Base-by-base conservation (phyloP, 2,888 invertebrate genomes). In the Polydrusus pterygomalis region DNA sequence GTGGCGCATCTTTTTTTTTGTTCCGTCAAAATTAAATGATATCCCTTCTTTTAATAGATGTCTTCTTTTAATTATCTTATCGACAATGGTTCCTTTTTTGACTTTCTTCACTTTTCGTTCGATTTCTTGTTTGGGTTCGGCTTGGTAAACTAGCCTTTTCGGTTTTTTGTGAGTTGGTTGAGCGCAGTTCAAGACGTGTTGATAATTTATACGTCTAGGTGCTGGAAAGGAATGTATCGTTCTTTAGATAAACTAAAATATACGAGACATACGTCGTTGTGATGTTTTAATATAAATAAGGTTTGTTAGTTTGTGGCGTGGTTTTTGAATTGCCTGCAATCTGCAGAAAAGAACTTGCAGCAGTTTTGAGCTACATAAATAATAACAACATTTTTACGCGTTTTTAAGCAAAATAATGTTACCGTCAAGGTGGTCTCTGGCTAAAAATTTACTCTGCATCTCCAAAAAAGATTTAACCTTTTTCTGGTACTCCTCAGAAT, bases 111-210 rank as follows among this genome's bases (percentile, higher is more conserved):
- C 40, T 34, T 45, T 58, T 18, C 13, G 20, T 58, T 30, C 45
- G 8, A n/a, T 49, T 30, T 43, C 40, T 34, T 34, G 9, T 34
- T 7, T 34, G 5, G 3, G 25, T 60, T 58, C 60, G 10, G n/a
- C 49, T 13, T 51, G 38, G 25, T 1, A 17, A 18, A 17, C 17
- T 30, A 9, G 43, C 0, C 34, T 47, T 63, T 74, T 74, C 38
- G 38, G 13, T 38, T 74, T 65, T 51, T n/a, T 73, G 0, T 56
- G 63, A 1, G 65, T 30, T 1, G 80, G 79, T 45, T 81, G 80
- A 3, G 79, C 80, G 62, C 80, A 80, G 56, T 70, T 79, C 13
- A 81, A 45, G 0, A 81, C 70, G 43, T 81, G 80, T 54, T 81
- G 79, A 58, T 79, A 80, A 54, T 78, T 76, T 9, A 58, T 17